Evolutionary conservation across 2,888 invertebrate species (phyloP), one percentile per base, ranked within the genome.

Genomic region (Therioaphis trifolii): DNA sequence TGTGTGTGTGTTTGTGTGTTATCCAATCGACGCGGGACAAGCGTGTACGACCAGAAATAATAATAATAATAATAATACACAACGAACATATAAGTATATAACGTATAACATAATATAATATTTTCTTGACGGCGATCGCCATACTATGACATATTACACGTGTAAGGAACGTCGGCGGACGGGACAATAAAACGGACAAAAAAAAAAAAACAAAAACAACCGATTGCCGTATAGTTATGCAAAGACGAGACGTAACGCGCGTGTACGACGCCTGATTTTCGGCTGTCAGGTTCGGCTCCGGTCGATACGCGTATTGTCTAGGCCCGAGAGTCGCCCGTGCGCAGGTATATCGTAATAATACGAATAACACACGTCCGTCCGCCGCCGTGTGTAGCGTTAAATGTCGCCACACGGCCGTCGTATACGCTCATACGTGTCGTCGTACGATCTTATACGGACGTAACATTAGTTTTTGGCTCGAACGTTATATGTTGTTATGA

Each of bases 261-360:
- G 21, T 63, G 43, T 49, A 15, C 7, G 12, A 29, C 11, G 4
- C 43, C 52, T 14, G 40, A 40, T 55, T 68, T 78, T 78, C 66
- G 66, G 66, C 12, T 52, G 77, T 66, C 49, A 66, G 9, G 52
- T 15, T 29, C n/a, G n/a, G n/a, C 29, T 76, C 35, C 35, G 21
- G 24, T 52, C 7, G 21, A 15, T 49, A 63, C 15, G 29, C 15
- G 18, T 49, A 68, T 11, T 27, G 27, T 18, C n/a, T n/a, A 12
- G 71, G 15, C n/a, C n/a, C n/a, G n/a, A n/a, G n/a, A n/a, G n/a
- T n/a, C n/a, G n/a, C n/a, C n/a, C n/a, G n/a, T n/a, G n/a, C 7
- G 12, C 27, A 14, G 4, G 71, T 18, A 46, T 27, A 46, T 49
- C 18, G 18, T 49, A 9, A 24, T 43, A 46, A 24, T 72, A 52